Conservation (phyloP, 2,888 invertebrate genomes). For the Alentia gelatinosa region DNA sequence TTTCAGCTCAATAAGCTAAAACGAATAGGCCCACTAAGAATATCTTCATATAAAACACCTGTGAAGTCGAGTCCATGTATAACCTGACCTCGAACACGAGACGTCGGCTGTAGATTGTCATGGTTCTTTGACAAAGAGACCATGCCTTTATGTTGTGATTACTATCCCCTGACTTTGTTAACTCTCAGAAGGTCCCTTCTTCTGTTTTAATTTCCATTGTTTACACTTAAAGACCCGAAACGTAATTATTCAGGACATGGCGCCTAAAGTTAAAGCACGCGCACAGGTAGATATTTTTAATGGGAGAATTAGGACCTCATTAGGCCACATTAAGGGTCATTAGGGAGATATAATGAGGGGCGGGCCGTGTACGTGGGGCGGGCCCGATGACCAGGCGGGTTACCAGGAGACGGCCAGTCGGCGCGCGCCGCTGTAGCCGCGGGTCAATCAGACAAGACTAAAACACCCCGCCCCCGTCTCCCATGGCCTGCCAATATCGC, state of each 20-base stretch:
- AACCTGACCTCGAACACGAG: too few species aligned
- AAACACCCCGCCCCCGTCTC: background rate
- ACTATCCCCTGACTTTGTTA: too few species aligned
- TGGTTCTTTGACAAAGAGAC: too few species aligned
- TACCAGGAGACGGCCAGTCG: background rate
- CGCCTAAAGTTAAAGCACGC: background rate
- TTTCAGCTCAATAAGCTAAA: too few species aligned
- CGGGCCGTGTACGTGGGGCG: background rate
- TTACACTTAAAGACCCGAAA: background rate
- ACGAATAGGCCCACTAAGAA: too few species aligned
- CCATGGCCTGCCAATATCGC: background rate
- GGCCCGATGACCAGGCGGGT: background rate
- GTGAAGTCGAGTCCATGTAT: too few species aligned
- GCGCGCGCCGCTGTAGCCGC: background rate
- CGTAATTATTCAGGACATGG: background rate
- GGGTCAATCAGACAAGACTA: background rate
- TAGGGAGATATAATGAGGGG: background rate
- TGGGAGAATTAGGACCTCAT: background rate
- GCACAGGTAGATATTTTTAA: background rate
- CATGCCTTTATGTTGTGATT: too few species aligned
- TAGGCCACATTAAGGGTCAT: background rate
- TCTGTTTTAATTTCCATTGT: background rate
- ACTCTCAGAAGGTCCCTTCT: too few species aligned
- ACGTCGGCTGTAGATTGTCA: too few species aligned
- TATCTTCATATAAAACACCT: too few species aligned